phyloP scores from a whole-genome alignment of 1,140 invertebrate genomes.

The Trachymyrmex septentrionalis region DNA sequence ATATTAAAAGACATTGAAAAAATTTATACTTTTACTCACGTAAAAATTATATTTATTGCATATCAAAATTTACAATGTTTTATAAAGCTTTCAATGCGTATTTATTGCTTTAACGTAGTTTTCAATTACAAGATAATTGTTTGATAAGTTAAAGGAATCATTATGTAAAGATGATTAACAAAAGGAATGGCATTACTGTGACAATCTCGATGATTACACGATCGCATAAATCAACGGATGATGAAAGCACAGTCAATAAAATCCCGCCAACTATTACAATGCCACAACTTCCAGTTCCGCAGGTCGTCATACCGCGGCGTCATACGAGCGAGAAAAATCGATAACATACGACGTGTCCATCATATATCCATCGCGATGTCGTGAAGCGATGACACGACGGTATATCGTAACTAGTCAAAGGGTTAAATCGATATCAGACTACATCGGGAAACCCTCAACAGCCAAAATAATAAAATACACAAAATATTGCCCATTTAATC shows the following conservation, averaged over 20 bases:
- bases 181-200: not conserved
- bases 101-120: not conserved
- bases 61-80: not conserved
- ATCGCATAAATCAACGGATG: slow-evolving; percentile 22
- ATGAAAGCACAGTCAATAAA: slow-evolving; percentile 16
- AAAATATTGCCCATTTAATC: not conserved
- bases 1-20: not conserved
- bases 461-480: not conserved
- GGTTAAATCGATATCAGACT: slow-evolving; percentile 46
- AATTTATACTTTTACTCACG: not conserved
- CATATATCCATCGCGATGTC: slow-evolving; percentile 45
- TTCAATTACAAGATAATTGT: not conserved
- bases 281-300: slow-evolving; percentile 33
- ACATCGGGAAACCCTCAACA: not conserved
- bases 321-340: slow-evolving; percentile 54
- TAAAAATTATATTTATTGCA: slow-evolving; percentile 15
- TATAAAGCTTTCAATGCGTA: not conserved
- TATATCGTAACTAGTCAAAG: slow-evolving; percentile 46
- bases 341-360: slow-evolving; percentile 56
- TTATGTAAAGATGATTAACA: slow-evolving; percentile 4
- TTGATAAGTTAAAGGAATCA: not conserved
- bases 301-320: slow-evolving; percentile 28
- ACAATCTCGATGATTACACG: not conserved
- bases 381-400: slow-evolving; percentile 46
- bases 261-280: slow-evolving; percentile 47